Evolutionary conservation across 2,113 vertebrate genomes (phyloP).

Genomic region (Helogale parvula): DNA sequence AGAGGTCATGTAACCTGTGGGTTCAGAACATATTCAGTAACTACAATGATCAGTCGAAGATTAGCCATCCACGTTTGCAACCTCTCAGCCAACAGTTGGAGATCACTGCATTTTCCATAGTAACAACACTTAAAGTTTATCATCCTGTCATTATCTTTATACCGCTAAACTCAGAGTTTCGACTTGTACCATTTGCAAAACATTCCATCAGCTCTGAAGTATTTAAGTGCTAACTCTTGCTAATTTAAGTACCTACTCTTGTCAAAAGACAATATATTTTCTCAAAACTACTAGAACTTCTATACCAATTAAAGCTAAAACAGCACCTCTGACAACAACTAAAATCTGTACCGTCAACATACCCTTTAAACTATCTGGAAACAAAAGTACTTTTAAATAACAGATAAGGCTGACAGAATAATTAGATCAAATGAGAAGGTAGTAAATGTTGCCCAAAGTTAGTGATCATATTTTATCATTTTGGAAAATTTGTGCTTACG

Average conservation of each 20-base stretch:
- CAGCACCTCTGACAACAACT: neutral
- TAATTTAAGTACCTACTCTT: neutral
- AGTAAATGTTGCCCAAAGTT: neutral
- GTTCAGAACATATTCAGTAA: neutral
- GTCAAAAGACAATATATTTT: neutral
- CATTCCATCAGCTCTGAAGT: neutral
- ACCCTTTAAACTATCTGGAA: neutral
- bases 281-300: slow-evolving; percentile 38
- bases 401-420: neutral
- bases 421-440: neutral
- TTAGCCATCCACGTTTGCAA: neutral
- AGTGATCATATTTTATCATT: neutral
- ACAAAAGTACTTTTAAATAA: neutral
- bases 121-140: neutral
- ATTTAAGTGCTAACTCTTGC: neutral
- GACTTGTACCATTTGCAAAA: slow-evolving; percentile 35
- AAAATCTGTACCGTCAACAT: neutral
- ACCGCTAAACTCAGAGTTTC: neutral
- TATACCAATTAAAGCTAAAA: slow-evolving; percentile 3
- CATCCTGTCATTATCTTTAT: neutral
- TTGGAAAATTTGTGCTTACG: slow-evolving; percentile 35
- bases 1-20: neutral
- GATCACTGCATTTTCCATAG: neutral
- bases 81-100: neutral
- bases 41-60: neutral